Base-by-base conservation (phyloP, 30 jellyfish, hydroid and myxozoan genomes). In the Aurelia sp. region DNA sequence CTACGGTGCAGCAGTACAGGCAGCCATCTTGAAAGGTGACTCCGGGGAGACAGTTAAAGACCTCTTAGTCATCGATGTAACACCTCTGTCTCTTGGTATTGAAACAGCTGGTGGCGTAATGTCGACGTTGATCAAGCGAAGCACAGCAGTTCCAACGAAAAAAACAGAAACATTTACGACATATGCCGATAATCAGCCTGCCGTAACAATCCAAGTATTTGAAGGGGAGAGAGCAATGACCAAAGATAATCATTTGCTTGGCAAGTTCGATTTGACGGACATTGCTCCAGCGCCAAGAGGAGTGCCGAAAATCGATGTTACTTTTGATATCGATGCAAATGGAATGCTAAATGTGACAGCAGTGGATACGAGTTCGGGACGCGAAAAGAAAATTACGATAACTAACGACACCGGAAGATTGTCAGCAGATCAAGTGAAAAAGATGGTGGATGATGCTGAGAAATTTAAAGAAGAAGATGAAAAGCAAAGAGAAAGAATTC, bases 271-370 rank as follows among this genome's bases (percentile, higher is more conserved):
- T 30, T 66, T 94, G 74, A 21, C 90, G 19, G 96, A 97, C 19
- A 94, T 94, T 31, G 96, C 97, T 3, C 96, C 97, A 35, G 99
- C 99, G 64, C 99, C 98, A 11, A 58, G 97, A 19, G 97, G 97
- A 66, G 97, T 83, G 21, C 99, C 99, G 22, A 86, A 94, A 69
- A 90, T 94, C 47, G 99, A 94, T 40, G 99, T 94, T 63, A 90
- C 98, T n/a, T 94, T 94, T 74, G 99, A 89, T 57, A 74, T 94
- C 58, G 97, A 88, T 66, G 97, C 97, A 4, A 89, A 94, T 59
- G 99, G 98, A 9, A 90, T 94, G 4, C 86, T 94, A 33, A 90
- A 89, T 53, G 97, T 94, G 77, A 31, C 96, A 31, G 99, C 99
- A 13, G 81, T 60, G 68, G 99, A 94, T 51, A 90, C 84, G 74